Conservation (phyloP, 2,113 vertebrate species). For the Macroglossus sobrinus region DNA sequence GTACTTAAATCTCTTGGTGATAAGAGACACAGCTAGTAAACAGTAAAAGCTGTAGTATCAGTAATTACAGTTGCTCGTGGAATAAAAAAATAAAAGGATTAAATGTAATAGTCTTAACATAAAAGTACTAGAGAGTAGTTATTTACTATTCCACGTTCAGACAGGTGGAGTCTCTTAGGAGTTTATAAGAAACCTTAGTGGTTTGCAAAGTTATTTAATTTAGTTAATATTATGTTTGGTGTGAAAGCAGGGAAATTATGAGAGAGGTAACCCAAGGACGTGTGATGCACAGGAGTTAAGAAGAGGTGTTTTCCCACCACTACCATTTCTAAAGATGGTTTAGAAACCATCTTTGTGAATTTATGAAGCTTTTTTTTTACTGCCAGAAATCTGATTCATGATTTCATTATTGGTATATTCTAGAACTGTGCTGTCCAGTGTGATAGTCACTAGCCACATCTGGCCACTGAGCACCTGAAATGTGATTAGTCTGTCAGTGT, state of each 20-base stretch:
- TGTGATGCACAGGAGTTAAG: background rate
- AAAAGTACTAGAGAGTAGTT: background rate
- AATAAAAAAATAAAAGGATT: background rate
- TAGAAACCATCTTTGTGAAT: background rate
- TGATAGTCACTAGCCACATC: background rate
- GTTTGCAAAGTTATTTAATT: background rate
- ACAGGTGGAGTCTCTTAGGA: background rate
- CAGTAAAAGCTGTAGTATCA: background rate
- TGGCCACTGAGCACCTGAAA: background rate
- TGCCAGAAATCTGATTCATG: background rate
- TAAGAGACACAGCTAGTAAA: slow-evolving; percentile 8
- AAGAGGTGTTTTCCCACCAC: background rate
- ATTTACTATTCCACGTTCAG: background rate
- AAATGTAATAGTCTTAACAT: background rate
- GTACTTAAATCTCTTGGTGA: background rate
- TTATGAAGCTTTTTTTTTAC: background rate
- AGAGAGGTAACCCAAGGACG: background rate
- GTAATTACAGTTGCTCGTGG: background rate
- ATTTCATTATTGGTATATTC: background rate
- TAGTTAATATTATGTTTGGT: background rate
- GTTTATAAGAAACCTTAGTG: background rate
- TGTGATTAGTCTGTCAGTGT: background rate
- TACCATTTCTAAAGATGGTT: background rate
- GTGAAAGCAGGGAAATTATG: background rate
- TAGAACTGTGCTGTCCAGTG: background rate